Base-by-base conservation (phyloP, 2,797 vertebrate genomes). In the Lates japonicus region DNA sequence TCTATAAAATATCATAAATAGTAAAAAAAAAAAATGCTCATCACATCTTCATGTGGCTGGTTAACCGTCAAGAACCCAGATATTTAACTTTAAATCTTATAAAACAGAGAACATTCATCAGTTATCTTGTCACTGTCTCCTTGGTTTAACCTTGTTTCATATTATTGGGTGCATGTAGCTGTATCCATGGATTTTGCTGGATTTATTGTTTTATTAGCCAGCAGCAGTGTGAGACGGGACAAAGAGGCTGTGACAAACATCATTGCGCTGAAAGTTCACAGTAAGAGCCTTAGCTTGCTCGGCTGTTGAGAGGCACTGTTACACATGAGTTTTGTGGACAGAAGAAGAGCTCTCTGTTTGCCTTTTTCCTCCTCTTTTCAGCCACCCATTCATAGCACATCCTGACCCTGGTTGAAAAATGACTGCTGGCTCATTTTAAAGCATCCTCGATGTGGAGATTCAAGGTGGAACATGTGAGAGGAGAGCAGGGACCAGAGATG, bases 361-460 rank as follows among this genome's bases (percentile, higher is more conserved):
- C 2, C n/a, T 37, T 35, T 52, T 22, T 29, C 70, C 39, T 39
- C 39, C 49, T 58, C 54, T 1, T 0, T 5, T 35, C 59, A 41
- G 13, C 17, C 58, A 29, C 14, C 16, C 57, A 2, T 42, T 52
- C 31, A 44, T 29, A 52, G 61, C 16, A 16, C 14, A 6, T 2
- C 22, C 37, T 63, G 61, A 55, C 22, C 20, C n/a, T 31, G n/a
- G 59, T 35, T 48, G 13, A 57, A 59, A 72, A 67, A n/a, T n/a
- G n/a, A n/a, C n/a, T n/a, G n/a, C n/a, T n/a, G n/a, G n/a, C n/a
- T n/a, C n/a, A n/a, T n/a, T 49, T 59, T n/a, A 7, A 39, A 80
- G 71, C 79, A 61, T 78, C 81, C 78, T 72, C 29, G 2, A 22
- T 41, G 39, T 48, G 75, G 84, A 84, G n/a, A 85, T 81, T 68